Conservation (phyloP, 1,140 invertebrate genomes). For the Heliconius hewitsoni region DNA sequence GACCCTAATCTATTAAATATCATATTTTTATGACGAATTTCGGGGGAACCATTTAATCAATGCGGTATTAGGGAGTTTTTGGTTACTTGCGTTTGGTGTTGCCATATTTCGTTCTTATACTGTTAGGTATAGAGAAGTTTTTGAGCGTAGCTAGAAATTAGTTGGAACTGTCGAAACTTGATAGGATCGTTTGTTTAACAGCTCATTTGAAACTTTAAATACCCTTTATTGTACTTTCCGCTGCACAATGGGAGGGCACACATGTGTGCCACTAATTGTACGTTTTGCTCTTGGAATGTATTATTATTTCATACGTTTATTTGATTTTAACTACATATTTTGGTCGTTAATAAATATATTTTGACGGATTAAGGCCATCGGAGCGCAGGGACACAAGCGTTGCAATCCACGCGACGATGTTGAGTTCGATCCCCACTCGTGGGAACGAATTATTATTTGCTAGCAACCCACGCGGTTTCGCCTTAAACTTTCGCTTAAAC, state of each 20-base stretch:
- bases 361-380: too few relatives aligned
- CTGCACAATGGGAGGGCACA: conserved; percentile 33
- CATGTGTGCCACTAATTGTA: conserved; percentile 34
- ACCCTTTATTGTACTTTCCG: conserved; percentile 37
- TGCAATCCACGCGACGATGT: too few relatives aligned
- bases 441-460: too few relatives aligned
- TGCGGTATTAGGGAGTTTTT: conserved; percentile 10
- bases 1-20: conserved; percentile 54
- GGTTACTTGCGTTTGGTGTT: background rate
- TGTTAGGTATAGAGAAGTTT: conserved; percentile 15
- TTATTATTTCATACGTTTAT: background rate
- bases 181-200: conserved; percentile 46
- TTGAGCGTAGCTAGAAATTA: background rate
- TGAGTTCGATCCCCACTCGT: too few relatives aligned
- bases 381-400: too few relatives aligned
- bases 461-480: too few relatives aligned
- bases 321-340: conserved; percentile 5
- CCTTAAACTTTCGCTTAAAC: too few relatives aligned
- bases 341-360: background rate
- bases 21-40: conserved; percentile 60
- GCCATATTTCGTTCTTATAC: conserved; percentile 29
- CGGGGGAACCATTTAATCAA: conserved; percentile 30
- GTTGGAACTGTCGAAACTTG: conserved; percentile 42
- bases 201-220: conserved; percentile 48
- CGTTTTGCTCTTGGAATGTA: background rate